Evolutionary conservation across 2,797 vertebrate genomes (phyloP).

Genomic region (Manis crassicaudata): DNA sequence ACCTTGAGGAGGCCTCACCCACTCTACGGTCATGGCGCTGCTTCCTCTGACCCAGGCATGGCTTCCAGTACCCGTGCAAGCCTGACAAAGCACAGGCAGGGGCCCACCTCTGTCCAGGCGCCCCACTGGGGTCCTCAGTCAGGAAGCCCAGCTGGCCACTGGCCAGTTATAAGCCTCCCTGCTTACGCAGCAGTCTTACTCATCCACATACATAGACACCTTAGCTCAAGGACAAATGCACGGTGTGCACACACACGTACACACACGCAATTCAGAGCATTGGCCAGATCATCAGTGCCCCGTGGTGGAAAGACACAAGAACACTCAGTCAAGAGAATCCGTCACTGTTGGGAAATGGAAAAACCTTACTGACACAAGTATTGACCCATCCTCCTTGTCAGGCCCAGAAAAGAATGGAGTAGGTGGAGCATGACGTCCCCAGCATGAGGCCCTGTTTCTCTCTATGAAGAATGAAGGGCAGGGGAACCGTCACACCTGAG

Average conservation of each 20-base stretch:
- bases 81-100: not conserved
- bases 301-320: not conserved
- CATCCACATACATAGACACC: not conserved
- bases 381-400: conserved; percentile 39
- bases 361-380: conserved; percentile 64
- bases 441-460: conserved; percentile 81
- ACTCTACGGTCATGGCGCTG: accelerated
- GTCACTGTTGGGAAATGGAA: not conserved
- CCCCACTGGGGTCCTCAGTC: not conserved
- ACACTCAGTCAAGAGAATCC: not conserved
- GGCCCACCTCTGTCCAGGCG: not conserved
- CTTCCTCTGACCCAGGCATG: not conserved
- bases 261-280: not conserved
- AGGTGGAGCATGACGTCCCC: conserved; percentile 78
- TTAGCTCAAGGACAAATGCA: not conserved
- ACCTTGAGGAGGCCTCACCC: not conserved
- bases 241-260: accelerated
- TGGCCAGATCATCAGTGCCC: not conserved
- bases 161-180: not conserved
- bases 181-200: accelerated
- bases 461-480: conserved; percentile 89
- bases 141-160: not conserved
- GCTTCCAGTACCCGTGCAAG: not conserved
- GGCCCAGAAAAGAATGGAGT: conserved; percentile 59
- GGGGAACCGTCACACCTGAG: conserved; percentile 72